Conservation (phyloP, 2,113 vertebrate genomes). For the Glaucomys volans region DNA sequence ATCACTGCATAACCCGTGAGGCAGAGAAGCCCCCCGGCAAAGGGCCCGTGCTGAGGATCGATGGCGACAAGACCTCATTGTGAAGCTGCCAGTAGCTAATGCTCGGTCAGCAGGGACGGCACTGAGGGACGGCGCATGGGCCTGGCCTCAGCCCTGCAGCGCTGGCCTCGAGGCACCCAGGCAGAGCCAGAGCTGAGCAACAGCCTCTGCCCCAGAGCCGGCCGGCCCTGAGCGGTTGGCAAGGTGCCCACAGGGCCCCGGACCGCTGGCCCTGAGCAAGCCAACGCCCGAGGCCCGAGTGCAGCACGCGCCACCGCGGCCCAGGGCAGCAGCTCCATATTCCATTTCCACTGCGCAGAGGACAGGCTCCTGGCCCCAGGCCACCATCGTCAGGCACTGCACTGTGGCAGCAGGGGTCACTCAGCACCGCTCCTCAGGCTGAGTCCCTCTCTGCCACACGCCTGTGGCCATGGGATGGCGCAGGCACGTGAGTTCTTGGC, state of each 20-base stretch:
- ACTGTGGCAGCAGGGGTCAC: not conserved
- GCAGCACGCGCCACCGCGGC: not conserved
- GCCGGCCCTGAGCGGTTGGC: too few species aligned
- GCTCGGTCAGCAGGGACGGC: conserved; percentile 70
- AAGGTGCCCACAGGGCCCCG: not conserved
- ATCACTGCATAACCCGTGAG: conserved; percentile 17
- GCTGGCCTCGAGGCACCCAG: not conserved
- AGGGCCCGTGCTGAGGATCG: conserved; percentile 31
- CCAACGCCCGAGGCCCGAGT: too few species aligned
- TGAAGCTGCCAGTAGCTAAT: conserved; percentile 85
- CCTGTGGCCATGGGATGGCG: too few species aligned
- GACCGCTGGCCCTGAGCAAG: not conserved
- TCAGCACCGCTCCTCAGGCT: too few species aligned
- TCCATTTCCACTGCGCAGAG: too few species aligned
- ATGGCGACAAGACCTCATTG: conserved; percentile 81
- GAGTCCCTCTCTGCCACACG: not conserved
- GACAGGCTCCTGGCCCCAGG: conserved; percentile 43
- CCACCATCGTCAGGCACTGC: conserved; percentile 72
- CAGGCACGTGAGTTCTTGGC: too few species aligned
- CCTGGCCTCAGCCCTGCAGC: not conserved
- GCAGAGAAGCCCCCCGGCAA: conserved; percentile 60
- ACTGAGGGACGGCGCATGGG: conserved; percentile 64
- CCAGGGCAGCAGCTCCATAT: not conserved
- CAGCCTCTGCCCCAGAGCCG: too few species aligned
- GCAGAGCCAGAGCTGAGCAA: too few species aligned